phyloP scores from a whole-genome alignment of 23 tunicate species.

The Trididemnum miniatum region DNA sequence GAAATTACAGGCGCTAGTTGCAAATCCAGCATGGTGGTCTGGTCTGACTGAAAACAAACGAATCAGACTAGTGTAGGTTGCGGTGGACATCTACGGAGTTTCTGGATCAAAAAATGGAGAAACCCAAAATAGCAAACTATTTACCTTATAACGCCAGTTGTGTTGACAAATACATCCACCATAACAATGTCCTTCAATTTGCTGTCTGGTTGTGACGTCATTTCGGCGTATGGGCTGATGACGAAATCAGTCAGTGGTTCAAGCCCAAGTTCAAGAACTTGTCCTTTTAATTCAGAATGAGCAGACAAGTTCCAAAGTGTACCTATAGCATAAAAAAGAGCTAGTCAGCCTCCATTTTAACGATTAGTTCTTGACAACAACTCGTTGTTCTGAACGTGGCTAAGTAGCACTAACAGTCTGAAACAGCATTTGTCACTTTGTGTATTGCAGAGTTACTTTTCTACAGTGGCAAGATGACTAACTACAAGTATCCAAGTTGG shows the following conservation, averaged over 20 bases:
- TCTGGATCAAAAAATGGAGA: background rate
- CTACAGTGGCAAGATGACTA: too few relatives aligned
- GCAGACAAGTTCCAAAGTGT: constrained; percentile 97
- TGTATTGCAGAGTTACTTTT: too few relatives aligned
- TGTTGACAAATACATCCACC: constrained; percentile 80
- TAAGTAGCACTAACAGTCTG: too few relatives aligned
- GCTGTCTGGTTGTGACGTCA: constrained; percentile 47
- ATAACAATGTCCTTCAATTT: constrained; percentile 64
- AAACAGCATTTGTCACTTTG: too few relatives aligned
- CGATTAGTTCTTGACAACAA: background rate
- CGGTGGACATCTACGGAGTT: too few relatives aligned
- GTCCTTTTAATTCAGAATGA: constrained; percentile 83
- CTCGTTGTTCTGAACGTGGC: background rate
- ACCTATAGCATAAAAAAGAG: too few relatives aligned
- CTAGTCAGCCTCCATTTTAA: too few relatives aligned
- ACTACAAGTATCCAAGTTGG: too few relatives aligned
- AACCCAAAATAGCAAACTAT: background rate
- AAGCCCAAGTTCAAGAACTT: constrained; percentile 79
- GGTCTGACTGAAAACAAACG: too few relatives aligned
- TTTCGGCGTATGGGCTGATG: constrained; percentile 85
- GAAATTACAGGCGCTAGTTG: too few relatives aligned
- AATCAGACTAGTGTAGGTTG: too few relatives aligned
- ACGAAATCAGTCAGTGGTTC: constrained; percentile 77
- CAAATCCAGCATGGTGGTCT: too few relatives aligned
- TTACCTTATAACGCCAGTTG: constrained; percentile 79